Base-by-base conservation (phyloP, 2,113 vertebrate genomes). In the Cololabis saira region DNA sequence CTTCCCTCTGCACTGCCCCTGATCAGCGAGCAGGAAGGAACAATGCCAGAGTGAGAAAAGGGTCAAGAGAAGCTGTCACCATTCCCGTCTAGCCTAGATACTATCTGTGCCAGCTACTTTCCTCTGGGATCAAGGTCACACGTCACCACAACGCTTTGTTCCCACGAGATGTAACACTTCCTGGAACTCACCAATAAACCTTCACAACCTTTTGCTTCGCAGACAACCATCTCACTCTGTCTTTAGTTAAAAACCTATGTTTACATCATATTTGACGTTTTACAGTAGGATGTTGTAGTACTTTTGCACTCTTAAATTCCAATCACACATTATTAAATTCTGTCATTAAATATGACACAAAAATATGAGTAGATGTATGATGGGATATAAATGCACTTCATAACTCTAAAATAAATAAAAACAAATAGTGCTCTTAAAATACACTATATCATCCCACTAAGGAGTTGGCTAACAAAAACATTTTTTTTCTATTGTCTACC, bases 21-120 rank as follows among this genome's bases (percentile, higher is more conserved):
- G 12, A 80, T 81, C 81, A 85, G 18, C 58, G 33, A 65, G 76
- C 74, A 82, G 80, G 83, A 86, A 83, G 64, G 78, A 85, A 73
- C 60, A 62, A 87, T 71, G 61, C 72, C 61, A 13, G 53, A 80
- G 84, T 76, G 78, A 86, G 81, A 80, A 87, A 81, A 81, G 74
- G 86, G 84, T 87, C 88, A 87, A 79, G 84, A 87, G 73, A 76
- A 82, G 76, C 76, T 82, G 88, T 90, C 86, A 86, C 76, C 64
- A 27, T 74, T 56, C 62, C 70, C 65, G 59, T 87, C 76, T 64
- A 68, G 64, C 76, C 60, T 17, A 70, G 81, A 88, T 80, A 55
- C 64, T 73, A 85, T 87, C 84, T 77, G 61, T 48, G 56, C 80
- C 57, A 77, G 62, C 80, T 69, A 76, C 47, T 71, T 72, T 80